These are phyloP conservation scores for Xylota segnis DNA, from an alignment of 2,888 invertebrate genomes.

Conservation along the genomic window DNA sequence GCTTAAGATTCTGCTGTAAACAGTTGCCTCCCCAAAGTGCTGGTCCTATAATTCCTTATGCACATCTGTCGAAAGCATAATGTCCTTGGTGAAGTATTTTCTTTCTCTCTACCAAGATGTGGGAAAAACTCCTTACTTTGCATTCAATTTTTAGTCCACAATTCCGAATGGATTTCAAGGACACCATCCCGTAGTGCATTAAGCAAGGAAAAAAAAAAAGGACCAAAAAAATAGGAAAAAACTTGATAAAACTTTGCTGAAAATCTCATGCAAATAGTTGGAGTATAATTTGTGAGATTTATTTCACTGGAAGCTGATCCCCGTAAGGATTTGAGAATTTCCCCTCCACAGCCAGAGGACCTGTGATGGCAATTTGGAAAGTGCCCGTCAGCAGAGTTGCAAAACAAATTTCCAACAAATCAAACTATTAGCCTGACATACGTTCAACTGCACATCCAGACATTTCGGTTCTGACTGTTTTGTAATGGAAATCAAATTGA, in stretches of 20 bases:
- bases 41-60: conserved; percentile 54
- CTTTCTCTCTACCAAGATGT: neutral
- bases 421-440: conserved; percentile 5
- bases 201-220: neutral
- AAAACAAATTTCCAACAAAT: conserved; percentile 2
- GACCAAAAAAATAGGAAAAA: conserved; percentile 26
- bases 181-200: conserved; percentile 44
- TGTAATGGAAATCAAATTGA: conserved; percentile 54
- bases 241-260: conserved; percentile 53
- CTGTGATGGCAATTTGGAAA: conserved; percentile 29
- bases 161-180: conserved; percentile 34
- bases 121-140: neutral
- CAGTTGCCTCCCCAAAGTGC: conserved; percentile 41
- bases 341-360: neutral
- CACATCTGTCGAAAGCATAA: conserved; percentile 65
- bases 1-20: conserved; percentile 37
- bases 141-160: conserved; percentile 42
- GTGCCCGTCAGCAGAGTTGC: neutral
- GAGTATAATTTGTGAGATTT: conserved; percentile 53
- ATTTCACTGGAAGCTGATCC: conserved; percentile 42
- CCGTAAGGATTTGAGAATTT: conserved; percentile 41
- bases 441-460: neutral
- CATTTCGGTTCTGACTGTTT: neutral
- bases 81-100: conserved; percentile 40
- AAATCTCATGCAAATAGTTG: conserved; percentile 71